Evolutionary conservation across 2,888 invertebrate genomes (phyloP), one percentile per base, ranked within the genome.

Genomic region (Drosophila robusta): DNA sequence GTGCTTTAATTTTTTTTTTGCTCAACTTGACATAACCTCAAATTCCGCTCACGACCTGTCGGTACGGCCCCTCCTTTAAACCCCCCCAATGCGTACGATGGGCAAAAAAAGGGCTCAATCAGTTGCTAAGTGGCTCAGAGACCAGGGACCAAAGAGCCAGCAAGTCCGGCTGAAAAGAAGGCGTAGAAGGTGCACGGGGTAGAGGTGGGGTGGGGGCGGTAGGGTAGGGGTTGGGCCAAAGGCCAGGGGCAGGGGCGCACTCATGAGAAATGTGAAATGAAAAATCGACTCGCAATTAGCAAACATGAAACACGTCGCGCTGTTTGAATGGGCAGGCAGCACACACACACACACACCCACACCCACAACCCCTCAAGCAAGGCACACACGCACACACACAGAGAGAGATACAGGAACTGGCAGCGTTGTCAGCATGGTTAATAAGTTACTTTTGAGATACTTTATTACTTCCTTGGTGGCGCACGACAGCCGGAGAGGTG

Each of bases 281-380:
- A 87, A 83, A 81, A 90, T 89, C 87, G 85, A 87, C 80, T 80
- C 78, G 79, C 88, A 89, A 88, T 88, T 90, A 88, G 88, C 89
- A 88, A 79, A 82, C 78, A 87, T 89, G 87, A 89, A 85, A 78
- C 80, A 82, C 74, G 78, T 76, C 70, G 71, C 56, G 75, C 46
- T 67, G 64, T 62, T 61, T 64, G 71, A 51, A 54, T 61, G 57
- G 55, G 54, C 8, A 51, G 58, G 62, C 44, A 42, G 50, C 18
- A 41, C n/a, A 16, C 50, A 46, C 49, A 63, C 45, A 54, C 42
- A 44, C 60, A 47, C 47, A 45, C 42, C 44, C 52, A 56, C 39
- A 52, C 11, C 18, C 18, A 42, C 34, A 56, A 39, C 16, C 65
- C 73, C 63, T 45, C 42, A 26, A 70, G 75, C 76, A 45, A 54